Conservation (phyloP, 2,113 vertebrate species). For the Rhea pennata region DNA sequence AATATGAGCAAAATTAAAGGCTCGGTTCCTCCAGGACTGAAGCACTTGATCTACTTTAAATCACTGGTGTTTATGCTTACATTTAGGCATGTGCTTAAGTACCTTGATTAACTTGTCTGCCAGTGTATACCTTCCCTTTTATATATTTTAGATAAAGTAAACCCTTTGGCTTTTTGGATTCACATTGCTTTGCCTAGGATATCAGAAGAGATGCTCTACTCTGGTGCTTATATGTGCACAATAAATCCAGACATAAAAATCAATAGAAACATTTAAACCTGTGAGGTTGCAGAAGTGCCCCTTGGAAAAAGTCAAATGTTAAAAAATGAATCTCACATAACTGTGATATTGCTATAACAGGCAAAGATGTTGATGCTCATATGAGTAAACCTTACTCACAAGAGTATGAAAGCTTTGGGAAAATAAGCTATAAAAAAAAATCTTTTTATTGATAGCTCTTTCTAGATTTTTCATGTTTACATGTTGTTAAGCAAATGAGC, state of each 20-base stretch:
- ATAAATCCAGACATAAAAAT: slow-evolving; percentile 77
- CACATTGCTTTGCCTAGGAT: slow-evolving; percentile 59
- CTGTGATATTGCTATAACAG: not conserved
- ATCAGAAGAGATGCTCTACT: slow-evolving; percentile 48
- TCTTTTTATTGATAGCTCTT: not conserved
- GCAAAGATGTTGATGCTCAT: not conserved
- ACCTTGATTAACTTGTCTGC: not conserved
- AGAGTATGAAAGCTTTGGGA: not conserved
- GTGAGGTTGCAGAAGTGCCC: slow-evolving; percentile 44
- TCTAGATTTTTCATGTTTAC: not conserved
- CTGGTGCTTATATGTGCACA: slow-evolving; percentile 56
- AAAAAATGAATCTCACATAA: slow-evolving; percentile 21
- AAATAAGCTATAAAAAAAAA: not conserved
- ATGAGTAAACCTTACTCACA: not conserved
- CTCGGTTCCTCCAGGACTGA: not conserved
- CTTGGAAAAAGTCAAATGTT: slow-evolving; percentile 70
- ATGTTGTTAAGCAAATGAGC: not conserved
- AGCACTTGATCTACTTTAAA: not conserved
- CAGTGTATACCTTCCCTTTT: not conserved
- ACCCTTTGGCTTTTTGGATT: slow-evolving; percentile 17
- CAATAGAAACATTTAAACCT: slow-evolving; percentile 77
- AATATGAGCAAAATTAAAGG: not conserved
- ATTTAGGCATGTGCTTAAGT: not conserved
- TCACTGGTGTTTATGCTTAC: not conserved
- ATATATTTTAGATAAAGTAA: not conserved